phyloP scores from a whole-genome alignment of 2,888 invertebrate genomes.

The Oeneis ivallda region DNA sequence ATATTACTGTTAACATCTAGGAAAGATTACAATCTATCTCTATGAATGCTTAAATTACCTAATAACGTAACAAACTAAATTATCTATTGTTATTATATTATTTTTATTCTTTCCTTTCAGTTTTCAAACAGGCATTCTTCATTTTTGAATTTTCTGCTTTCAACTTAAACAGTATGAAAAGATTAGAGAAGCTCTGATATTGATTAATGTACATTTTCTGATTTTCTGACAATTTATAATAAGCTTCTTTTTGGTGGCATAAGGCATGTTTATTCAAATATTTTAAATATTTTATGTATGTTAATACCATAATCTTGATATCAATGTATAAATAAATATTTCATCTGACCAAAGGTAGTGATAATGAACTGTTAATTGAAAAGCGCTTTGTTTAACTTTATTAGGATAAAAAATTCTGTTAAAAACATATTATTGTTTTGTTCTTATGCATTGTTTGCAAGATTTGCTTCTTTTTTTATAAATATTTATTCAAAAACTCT shows the following conservation, averaged over 20 bases:
- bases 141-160: background rate
- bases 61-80: background rate
- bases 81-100: background rate
- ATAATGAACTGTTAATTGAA: too few relatives aligned
- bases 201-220: background rate
- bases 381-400: too few relatives aligned
- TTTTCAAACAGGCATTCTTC: background rate
- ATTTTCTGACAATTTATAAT: background rate
- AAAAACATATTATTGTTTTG: conserved; percentile 2
- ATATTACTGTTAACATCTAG: background rate
- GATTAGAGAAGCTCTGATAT: background rate
- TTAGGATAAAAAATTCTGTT: background rate
- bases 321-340: background rate
- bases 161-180: background rate
- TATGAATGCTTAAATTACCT: background rate
- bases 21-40: background rate
- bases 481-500: conserved; percentile 26
- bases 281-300: background rate
- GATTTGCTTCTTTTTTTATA: conserved; percentile 19
- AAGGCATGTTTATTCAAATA: background rate
- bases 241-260: background rate
- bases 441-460: conserved; percentile 19
- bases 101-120: background rate
- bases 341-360: background rate
- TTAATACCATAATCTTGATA: background rate